Percentiles rank a stretch among this genome's conserved stretches.
These are phyloP conservation scores for Caenorhabditis angaria DNA, from an alignment of 2,888 invertebrate species.

Conservation along the genomic window DNA sequence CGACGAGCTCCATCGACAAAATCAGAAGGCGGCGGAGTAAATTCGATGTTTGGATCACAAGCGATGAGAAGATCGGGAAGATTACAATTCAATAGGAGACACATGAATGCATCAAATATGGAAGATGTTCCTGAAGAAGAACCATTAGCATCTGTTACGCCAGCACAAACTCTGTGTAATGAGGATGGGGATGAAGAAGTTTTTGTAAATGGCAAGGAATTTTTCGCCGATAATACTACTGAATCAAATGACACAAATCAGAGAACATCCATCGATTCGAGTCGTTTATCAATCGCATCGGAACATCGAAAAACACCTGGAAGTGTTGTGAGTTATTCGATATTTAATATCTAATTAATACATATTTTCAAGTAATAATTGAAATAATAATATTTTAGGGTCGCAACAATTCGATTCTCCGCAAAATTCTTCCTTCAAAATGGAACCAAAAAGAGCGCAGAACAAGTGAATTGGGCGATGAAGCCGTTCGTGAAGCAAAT, in stretches of 20 bases:
- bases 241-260: neutral
- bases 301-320: slow-evolving; percentile 10
- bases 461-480: slow-evolving; percentile 24
- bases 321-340: slow-evolving; percentile 24
- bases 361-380: neutral
- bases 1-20: slow-evolving; percentile 25
- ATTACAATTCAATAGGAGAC: slow-evolving; percentile 21
- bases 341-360: too few species aligned
- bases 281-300: slow-evolving; percentile 18
- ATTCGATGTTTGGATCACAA: neutral
- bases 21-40: slow-evolving; percentile 9
- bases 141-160: slow-evolving; percentile 4
- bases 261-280: neutral
- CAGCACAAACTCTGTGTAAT: neutral
- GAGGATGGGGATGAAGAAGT: slow-evolving; percentile 23
- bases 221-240: slow-evolving; percentile 18
- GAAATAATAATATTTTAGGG: slow-evolving; percentile 14
- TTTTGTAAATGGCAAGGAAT: slow-evolving; percentile 27
- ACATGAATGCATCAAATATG: slow-evolving; percentile 22
- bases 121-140: slow-evolving; percentile 45
- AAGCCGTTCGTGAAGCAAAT: neutral
- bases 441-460: slow-evolving; percentile 17
- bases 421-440: slow-evolving; percentile 23
- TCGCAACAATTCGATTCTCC: slow-evolving; percentile 26
- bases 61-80: slow-evolving; percentile 22